Conservation (phyloP, 2,888 invertebrate species). For the Dasysyrphus albostriatus region DNA sequence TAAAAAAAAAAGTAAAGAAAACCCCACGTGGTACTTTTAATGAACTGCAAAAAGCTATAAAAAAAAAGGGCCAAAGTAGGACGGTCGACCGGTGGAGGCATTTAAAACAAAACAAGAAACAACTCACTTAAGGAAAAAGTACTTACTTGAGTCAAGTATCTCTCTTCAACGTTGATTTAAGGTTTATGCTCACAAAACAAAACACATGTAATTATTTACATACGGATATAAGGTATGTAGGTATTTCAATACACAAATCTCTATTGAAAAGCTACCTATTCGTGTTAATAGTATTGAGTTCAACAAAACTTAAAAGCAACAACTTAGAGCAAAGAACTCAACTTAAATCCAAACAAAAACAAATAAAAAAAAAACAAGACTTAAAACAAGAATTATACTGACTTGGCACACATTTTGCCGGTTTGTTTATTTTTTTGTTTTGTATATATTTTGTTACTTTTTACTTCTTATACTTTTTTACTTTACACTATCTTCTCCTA, state of each 20-base stretch:
- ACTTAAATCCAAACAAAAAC: neutral
- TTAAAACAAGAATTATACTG: conserved; percentile 24
- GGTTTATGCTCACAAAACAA: neutral
- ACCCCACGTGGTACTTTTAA: conserved; percentile 2
- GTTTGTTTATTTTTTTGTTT: conserved; percentile 17
- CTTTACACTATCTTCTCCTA: no score
- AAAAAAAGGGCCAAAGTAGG: conserved; percentile 56
- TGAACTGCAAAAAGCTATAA: neutral
- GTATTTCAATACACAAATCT: conserved; percentile 45
- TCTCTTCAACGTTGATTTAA: conserved; percentile 38
- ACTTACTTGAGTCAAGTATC: conserved; percentile 37
- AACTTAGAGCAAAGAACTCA: conserved; percentile 24
- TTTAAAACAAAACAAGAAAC: conserved; percentile 42
- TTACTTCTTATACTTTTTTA: neutral
- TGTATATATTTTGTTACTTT: neutral
- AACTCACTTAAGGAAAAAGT: conserved; percentile 45
- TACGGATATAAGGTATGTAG: neutral
- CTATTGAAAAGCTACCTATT: conserved; percentile 44
- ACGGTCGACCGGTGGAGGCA: conserved; percentile 4
- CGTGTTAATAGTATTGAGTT: conserved; percentile 21
- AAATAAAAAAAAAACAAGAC: neutral
- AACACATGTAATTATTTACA: conserved; percentile 57
- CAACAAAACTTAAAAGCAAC: conserved; percentile 9
- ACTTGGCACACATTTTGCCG: conserved; percentile 59
- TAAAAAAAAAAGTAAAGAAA: conserved; percentile 2